Base-by-base conservation (phyloP, 2,797 vertebrate species). In the Danio kyathit region DNA sequence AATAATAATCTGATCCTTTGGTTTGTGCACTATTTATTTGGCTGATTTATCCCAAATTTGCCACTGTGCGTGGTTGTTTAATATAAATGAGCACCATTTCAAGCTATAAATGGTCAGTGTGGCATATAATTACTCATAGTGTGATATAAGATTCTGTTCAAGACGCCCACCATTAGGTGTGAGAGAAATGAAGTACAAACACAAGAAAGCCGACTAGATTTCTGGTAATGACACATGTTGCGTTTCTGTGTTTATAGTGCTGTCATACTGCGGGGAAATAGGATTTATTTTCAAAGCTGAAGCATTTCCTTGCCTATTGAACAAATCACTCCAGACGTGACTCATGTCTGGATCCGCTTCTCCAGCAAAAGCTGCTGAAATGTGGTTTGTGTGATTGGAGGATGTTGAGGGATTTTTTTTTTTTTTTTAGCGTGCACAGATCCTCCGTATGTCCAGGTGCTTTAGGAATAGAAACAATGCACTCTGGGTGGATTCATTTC, bases 281-380 rank as follows among this genome's bases (percentile, higher is more conserved):
- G 41, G 54, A 57, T 59, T 29, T 46, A 41, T 59, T 21, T 13
- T 17, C 29, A 56, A 71, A 71, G 11, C 16, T 56, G 38, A 71
- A 56, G n/a, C 48, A 43, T 41, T 76, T 54, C n/a, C 17, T 64
- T 38, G 7, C 43, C 38, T 43, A 9, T 48, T 13, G 21, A 61
- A 8, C 1, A 11, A 48, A 41, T 29, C 51, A 2, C 51, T 72
- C 51, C 13, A 63, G 59, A 51, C 16, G 46, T 63, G 59, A 75
- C 73, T 75, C 59, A 13, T 75, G 59, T 63, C 59, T 63, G 73
- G 59, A 63, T 51, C 6, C 51, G 73, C 6, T 14, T 76, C 8
- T 21, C 3, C 16, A 64, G 48, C 44, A 29, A 40, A 44, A 19
- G 49, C 74, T 76, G 74, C 48, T 64, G 60, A 52, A 41, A 5